Evolutionary conservation across 2,797 vertebrate genomes (phyloP).

Genomic region (Hapalemur alaotrensis): DNA sequence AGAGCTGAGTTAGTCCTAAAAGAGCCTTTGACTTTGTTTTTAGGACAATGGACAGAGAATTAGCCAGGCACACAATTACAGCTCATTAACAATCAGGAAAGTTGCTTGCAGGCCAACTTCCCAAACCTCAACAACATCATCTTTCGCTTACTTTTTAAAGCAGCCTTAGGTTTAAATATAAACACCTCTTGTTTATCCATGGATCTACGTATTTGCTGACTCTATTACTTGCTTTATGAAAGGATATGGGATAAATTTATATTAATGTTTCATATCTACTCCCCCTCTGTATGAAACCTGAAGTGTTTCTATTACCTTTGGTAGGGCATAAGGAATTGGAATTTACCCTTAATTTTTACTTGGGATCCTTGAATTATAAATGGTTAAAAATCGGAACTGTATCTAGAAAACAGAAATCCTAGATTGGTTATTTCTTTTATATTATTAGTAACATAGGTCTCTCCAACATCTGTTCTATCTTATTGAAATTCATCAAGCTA

Average conservation of each 20-base stretch:
- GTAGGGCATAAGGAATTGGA: neutral
- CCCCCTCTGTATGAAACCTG: neutral
- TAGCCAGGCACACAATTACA: slow-evolving; percentile 57
- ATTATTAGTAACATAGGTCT: slow-evolving; percentile 66
- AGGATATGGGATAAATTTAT: neutral
- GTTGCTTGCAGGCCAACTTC: slow-evolving; percentile 35
- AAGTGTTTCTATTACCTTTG: slow-evolving; percentile 23
- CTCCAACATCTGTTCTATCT: slow-evolving; percentile 41
- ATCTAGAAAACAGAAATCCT: slow-evolving; percentile 40
- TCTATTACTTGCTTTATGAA: slow-evolving; percentile 23
- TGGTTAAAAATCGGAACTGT: slow-evolving; percentile 40
- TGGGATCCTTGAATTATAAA: slow-evolving; percentile 31
- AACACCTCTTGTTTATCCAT: neutral
- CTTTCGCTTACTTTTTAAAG: neutral
- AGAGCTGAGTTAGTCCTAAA: slow-evolving; percentile 32
- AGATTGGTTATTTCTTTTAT: neutral
- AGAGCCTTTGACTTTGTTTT: slow-evolving; percentile 57
- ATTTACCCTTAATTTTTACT: slow-evolving; percentile 12
- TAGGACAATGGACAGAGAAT: slow-evolving; percentile 53
- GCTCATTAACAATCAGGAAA: slow-evolving; percentile 71
- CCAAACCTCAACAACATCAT: neutral
- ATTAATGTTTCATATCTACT: neutral
- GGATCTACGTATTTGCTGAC: slow-evolving; percentile 1
- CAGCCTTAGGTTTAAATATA: slow-evolving; percentile 16
- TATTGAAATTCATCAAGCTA: slow-evolving; percentile 69